Evolutionary conservation across 2,797 vertebrate genomes (phyloP).

Genomic region (Squalus acanthias): DNA sequence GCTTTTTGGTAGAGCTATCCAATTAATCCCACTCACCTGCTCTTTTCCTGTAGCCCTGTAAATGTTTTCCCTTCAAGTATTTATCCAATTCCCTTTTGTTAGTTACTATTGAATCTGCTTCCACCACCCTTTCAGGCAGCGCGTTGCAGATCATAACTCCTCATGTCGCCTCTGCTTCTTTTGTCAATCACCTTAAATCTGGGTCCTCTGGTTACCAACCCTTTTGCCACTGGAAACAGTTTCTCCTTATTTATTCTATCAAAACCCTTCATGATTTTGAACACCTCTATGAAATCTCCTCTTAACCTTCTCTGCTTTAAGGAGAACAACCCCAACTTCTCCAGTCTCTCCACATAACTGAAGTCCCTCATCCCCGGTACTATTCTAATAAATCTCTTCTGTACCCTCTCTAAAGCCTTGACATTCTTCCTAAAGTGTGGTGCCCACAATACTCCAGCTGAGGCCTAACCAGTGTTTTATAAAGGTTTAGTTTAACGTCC

Average conservation of each 20-base stretch:
- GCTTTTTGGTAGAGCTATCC: not conserved
- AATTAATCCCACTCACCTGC: not conserved
- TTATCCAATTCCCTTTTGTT: not conserved
- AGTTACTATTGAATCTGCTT: not conserved
- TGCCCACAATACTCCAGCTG: too few relatives aligned
- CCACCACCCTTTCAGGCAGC: not conserved
- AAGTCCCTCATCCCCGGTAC: too few relatives aligned
- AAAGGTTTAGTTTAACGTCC: too few relatives aligned
- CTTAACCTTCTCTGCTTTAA: not conserved
- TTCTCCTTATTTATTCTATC: not conserved
- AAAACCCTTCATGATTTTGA: not conserved
- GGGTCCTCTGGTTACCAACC: not conserved
- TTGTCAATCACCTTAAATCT: not conserved
- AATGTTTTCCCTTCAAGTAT: not conserved
- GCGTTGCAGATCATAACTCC: not conserved
- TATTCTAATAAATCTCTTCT: too few relatives aligned
- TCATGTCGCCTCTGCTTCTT: not conserved
- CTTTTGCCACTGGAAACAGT: not conserved
- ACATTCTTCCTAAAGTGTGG: too few relatives aligned
- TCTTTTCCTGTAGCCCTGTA: too few relatives aligned
- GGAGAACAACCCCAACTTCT: not conserved
- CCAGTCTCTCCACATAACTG: too few relatives aligned
- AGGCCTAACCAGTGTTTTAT: too few relatives aligned
- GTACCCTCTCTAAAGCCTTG: too few relatives aligned
- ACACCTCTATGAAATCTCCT: not conserved